A percentile compares a stretch with the other conserved stretches of the same genome.
phyloP scores from a whole-genome alignment of 2,888 invertebrate genomes.

The Magallana nippona region DNA sequence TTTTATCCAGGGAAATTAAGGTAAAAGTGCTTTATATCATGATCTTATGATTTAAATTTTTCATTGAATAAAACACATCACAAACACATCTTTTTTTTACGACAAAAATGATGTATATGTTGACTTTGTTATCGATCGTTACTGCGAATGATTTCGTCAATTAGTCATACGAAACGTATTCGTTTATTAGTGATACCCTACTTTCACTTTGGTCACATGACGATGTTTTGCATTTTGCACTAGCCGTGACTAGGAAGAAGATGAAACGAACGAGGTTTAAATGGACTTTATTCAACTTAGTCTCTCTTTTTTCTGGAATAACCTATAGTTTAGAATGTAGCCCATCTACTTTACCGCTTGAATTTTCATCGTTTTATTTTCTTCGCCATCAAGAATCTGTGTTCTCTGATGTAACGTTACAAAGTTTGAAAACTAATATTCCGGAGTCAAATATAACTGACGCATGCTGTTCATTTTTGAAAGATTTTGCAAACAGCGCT shows the following conservation, averaged over 20 bases:
- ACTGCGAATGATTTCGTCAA: too few relatives aligned
- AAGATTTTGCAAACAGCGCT: constrained; percentile 56
- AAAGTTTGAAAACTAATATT: neutral
- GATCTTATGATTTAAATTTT: too few relatives aligned
- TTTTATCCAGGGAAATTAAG: too few relatives aligned
- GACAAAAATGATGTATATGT: too few relatives aligned
- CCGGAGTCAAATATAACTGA: neutral
- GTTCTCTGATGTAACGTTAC: neutral
- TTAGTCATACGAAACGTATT: neutral
- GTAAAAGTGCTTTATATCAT: too few relatives aligned
- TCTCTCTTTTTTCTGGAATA: neutral
- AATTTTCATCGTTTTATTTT: neutral
- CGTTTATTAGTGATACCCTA: constrained; percentile 7
- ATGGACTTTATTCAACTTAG: constrained; percentile 1
- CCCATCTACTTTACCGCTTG: neutral
- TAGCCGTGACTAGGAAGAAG: neutral
- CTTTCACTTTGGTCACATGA: constrained; percentile 23
- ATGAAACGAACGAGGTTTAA: constrained; percentile 1
- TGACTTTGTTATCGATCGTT: too few relatives aligned
- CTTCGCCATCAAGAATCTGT: neutral
- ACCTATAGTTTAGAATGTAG: neutral
- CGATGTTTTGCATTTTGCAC: neutral
- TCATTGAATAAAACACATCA: too few relatives aligned
- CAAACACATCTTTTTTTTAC: too few relatives aligned
- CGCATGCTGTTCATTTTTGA: constrained; percentile 21